A percentile compares a stretch with the other conserved stretches of the same genome.
Conservation (phyloP, 2,113 vertebrate species). For the Eublepharis macularius region DNA sequence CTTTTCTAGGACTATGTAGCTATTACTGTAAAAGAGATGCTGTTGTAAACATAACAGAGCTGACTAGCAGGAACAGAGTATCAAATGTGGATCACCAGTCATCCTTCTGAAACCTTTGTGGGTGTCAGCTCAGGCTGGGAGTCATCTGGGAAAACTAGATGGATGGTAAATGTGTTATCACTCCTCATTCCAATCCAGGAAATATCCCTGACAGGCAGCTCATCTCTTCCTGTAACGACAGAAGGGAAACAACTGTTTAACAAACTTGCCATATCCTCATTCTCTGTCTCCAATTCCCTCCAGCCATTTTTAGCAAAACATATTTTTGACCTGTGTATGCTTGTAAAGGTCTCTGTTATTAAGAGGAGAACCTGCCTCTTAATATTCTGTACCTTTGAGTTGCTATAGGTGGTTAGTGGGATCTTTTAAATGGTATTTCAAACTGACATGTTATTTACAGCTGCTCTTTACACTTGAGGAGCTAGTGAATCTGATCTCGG, state of each 20-base stretch:
- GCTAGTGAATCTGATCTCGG: constrained; percentile 3
- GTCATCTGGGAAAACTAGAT: constrained; percentile 62
- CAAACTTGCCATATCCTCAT: constrained; percentile 12
- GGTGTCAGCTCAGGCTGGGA: constrained; percentile 58
- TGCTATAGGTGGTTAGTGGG: background rate
- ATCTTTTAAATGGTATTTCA: background rate
- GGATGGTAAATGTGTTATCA: constrained; percentile 63
- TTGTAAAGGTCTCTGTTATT: constrained; percentile 17
- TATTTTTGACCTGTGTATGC: constrained; percentile 16
- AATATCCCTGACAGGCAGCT: constrained; percentile 42
- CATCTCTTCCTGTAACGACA: constrained; percentile 43
- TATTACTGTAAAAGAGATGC: constrained; percentile 12
- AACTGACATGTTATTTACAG: background rate
- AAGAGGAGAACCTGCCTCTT: constrained; percentile 28
- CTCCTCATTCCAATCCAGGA: constrained; percentile 50
- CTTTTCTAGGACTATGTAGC: background rate
- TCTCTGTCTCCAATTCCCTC: constrained; percentile 25
- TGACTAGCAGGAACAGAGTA: constrained; percentile 35
- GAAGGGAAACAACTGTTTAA: constrained; percentile 42
- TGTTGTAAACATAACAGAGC: constrained; percentile 46
- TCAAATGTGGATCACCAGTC: constrained; percentile 50
- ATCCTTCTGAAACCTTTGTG: constrained; percentile 37
- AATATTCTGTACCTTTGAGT: constrained; percentile 2
- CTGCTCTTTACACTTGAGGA: background rate
- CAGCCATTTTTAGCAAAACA: constrained; percentile 38